These are phyloP conservation scores for Heliconius hewitsoni DNA, from an alignment of 1,140 invertebrate genomes.

Conservation along the genomic window DNA sequence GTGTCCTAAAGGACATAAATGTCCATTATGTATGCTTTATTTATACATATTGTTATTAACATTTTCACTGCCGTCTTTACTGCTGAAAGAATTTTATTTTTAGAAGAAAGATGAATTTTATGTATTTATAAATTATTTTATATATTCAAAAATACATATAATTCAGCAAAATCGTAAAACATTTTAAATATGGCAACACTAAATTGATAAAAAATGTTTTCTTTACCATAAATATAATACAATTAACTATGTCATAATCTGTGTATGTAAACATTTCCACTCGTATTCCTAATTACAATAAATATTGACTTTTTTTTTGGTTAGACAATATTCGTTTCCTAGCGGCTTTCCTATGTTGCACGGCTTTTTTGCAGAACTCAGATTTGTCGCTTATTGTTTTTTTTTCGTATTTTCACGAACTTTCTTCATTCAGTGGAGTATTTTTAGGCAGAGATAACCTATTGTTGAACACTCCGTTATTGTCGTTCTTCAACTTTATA, in stretches of 20 bases:
- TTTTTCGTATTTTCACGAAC: background rate
- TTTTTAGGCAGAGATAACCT: background rate
- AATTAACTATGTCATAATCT: no score
- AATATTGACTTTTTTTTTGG: background rate
- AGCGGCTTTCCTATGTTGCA: background rate
- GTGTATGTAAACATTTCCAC: background rate
- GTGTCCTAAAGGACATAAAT: no score
- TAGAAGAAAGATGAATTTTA: no score
- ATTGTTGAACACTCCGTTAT: no score
- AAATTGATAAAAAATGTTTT: background rate
- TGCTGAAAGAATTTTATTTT: no score
- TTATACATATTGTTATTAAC: background rate
- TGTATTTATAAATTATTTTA: no score
- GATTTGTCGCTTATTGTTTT: background rate
- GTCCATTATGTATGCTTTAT: no score
- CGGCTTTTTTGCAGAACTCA: background rate
- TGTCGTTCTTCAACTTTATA: background rate
- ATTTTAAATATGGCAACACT: no score
- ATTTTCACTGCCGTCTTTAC: no score
- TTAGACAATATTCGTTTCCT: background rate
- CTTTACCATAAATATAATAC: no score
- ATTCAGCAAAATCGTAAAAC: no score
- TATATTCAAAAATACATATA: no score
- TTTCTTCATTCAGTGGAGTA: background rate
- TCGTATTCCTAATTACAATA: background rate